Conservation (phyloP, 2,113 vertebrate genomes). For the Galbula dea region DNA sequence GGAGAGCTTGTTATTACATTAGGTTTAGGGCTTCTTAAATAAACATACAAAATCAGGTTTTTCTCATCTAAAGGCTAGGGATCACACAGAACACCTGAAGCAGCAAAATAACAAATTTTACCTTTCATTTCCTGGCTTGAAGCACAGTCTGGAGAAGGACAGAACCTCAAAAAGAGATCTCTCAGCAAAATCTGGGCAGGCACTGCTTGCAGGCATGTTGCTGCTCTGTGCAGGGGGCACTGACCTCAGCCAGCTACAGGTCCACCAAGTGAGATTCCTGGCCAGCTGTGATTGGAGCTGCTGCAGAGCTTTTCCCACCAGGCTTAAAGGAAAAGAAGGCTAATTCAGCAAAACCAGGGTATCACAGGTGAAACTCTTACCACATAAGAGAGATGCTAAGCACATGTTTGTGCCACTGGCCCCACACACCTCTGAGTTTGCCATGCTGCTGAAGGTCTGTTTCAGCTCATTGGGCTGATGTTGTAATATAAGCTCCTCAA, state of each 20-base stretch:
- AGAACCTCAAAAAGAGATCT: not conserved
- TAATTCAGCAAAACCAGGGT: not conserved
- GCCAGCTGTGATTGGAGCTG: not conserved
- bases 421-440: not conserved
- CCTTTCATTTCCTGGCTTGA: not conserved
- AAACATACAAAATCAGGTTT: not conserved
- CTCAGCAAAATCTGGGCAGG: not conserved
- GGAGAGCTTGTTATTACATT: too few relatives aligned
- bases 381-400: not conserved
- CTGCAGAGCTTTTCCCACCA: not conserved
- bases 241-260: not conserved
- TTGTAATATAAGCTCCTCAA: not conserved
- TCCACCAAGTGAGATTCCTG: not conserved
- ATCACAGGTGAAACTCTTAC: fast-evolving
- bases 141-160: not conserved
- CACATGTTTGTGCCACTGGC: fast-evolving
- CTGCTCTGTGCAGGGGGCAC: not conserved
- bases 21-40: not conserved
- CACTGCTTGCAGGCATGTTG: not conserved
- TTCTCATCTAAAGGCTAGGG: not conserved
- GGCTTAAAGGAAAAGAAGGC: not conserved
- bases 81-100: not conserved
- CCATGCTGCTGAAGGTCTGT: not conserved
- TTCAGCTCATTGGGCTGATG: not conserved
- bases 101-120: not conserved